These are phyloP conservation scores for Ephialtes manifestator DNA, from an alignment of 2,888 invertebrate species.

Conservation along the genomic window DNA sequence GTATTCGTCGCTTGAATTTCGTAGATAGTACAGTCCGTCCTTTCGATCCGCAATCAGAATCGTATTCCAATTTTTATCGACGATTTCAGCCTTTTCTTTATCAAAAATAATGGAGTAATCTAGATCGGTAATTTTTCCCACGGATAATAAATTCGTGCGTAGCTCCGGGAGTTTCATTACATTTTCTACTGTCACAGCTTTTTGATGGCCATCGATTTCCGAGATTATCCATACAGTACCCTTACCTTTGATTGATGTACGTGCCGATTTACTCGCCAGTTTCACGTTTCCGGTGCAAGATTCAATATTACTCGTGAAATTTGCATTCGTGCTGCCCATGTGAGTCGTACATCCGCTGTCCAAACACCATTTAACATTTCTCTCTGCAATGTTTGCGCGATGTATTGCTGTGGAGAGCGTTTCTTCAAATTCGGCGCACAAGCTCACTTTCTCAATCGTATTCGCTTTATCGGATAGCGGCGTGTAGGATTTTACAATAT, in stretches of 20 bases:
- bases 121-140: slow-evolving; percentile 49
- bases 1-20: slow-evolving; percentile 27
- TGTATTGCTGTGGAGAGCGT: not conserved
- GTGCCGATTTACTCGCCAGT: slow-evolving; percentile 57
- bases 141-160: slow-evolving; percentile 53
- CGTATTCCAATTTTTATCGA: slow-evolving; percentile 39
- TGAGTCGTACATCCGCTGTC: slow-evolving; percentile 66
- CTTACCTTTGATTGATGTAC: slow-evolving; percentile 51
- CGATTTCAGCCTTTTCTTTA: slow-evolving; percentile 53
- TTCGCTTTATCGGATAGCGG: slow-evolving; percentile 38
- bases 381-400: not conserved
- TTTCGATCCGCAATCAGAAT: slow-evolving; percentile 43
- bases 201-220: slow-evolving; percentile 23
- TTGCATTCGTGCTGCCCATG: slow-evolving; percentile 45
- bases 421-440: not conserved
- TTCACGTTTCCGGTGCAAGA: slow-evolving; percentile 49
- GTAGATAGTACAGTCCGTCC: slow-evolving; percentile 51
- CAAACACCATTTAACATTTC: slow-evolving; percentile 52
- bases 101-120: slow-evolving; percentile 88
- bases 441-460: not conserved
- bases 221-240: slow-evolving; percentile 28
- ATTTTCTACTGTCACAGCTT: slow-evolving; percentile 33
- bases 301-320: slow-evolving; percentile 39
- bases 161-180: slow-evolving; percentile 53
- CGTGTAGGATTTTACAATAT: too few relatives aligned